Percentiles rank a stretch among this genome's conserved stretches.
phyloP scores from a whole-genome alignment of 2,797 vertebrate genomes.

The Cossypha polioptera region DNA sequence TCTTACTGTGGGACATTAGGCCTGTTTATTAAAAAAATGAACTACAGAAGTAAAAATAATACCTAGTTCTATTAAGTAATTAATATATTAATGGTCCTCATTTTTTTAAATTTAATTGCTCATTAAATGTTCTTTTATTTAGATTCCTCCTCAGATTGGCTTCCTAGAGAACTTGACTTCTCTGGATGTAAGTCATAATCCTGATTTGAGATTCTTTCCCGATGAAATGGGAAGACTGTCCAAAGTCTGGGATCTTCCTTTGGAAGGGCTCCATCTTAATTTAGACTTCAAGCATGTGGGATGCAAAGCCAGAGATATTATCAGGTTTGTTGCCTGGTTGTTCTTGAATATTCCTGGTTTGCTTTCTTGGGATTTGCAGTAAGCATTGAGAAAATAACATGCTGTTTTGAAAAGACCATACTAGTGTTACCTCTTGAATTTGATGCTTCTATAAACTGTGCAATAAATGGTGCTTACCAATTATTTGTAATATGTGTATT shows the following conservation, averaged over 20 bases:
- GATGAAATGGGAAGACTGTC: conserved; percentile 94
- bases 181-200: conserved; percentile 90
- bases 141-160: conserved; percentile 94
- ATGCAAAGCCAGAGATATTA: conserved; percentile 93
- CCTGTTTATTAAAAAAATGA: neutral
- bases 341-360: neutral
- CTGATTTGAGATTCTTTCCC: conserved; percentile 86
- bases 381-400: neutral
- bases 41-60: neutral
- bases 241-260: conserved; percentile 93
- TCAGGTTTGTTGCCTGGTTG: conserved; percentile 80
- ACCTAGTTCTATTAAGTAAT: neutral
- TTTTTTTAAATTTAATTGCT: neutral
- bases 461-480: neutral
- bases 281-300: conserved; percentile 93
- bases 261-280: conserved; percentile 91
- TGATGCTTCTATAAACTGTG: neutral
- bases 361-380: neutral
- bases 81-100: neutral
- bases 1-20: neutral
- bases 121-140: neutral
- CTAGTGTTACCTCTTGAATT: neutral
- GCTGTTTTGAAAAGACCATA: neutral
- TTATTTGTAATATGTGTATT: neutral
- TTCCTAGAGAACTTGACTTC: conserved; percentile 89